Base-by-base conservation (phyloP, 2,888 invertebrate species). In the Brachyptera risi region DNA sequence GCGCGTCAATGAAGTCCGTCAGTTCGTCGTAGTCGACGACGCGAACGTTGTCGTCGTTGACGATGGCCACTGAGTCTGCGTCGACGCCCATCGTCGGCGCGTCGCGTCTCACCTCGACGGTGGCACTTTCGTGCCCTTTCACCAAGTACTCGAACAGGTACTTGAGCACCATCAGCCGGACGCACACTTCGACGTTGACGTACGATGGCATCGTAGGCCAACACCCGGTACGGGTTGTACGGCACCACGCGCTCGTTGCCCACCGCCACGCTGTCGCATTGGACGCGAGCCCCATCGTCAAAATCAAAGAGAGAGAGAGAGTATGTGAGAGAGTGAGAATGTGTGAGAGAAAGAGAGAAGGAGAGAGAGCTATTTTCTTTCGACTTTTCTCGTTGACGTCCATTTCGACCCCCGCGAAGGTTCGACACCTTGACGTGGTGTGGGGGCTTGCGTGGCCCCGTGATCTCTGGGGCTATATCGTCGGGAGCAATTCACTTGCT, bases 241-340 rank as follows among this genome's bases (percentile, higher is more conserved):
- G 75, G 74, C 7, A 75, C 73, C 5, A 74, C 69, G 67, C 67
- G 71, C 23, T 68, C 50, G 64, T 74, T 75, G 62, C 72, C 71
- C 51, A 71, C 50, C n/a, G 58, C 42, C 11, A 15, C 31, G 4
- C 23, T 19, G 11, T 24, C 38, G 0, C 11, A 17, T 4, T n/a
- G 3, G 27, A 27, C 15, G 9, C 11, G n/a, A 42, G 60, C 65
- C 21, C 66, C 67, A 42, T 68, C 63, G 35, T 69, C 60, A n/a
- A n/a, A n/a, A n/a, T n/a, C n/a, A n/a, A n/a, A n/a, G n/a, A n/a
- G n/a, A n/a, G n/a, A n/a, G n/a, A n/a, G n/a, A n/a, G n/a, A n/a
- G n/a, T n/a, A n/a, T n/a, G n/a, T n/a, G n/a, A n/a, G n/a, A n/a
- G n/a, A n/a, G n/a, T n/a, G n/a, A n/a, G n/a, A n/a, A n/a, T n/a